Base-by-base conservation (phyloP, 1,140 invertebrate genomes). In the Phortica variegata region DNA sequence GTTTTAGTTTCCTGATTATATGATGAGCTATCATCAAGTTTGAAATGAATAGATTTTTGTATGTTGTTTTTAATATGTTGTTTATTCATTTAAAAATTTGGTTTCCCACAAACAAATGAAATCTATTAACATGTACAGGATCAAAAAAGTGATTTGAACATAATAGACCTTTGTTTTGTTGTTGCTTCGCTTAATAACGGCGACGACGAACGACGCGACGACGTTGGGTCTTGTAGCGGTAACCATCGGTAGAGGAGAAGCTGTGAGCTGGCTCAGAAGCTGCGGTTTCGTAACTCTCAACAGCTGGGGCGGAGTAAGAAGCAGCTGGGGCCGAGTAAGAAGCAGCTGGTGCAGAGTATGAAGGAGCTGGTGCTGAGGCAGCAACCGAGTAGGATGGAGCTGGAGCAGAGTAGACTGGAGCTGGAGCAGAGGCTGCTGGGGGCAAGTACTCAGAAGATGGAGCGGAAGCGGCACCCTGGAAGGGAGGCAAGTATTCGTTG, bases 401-500 rank as follows among this genome's bases (percentile, higher is more conserved):
- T 23, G 43, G 10, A 16, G 45, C 36, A 18, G 34, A 26, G 23
- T 39, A 40, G 21, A 29, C 19, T 26, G 38, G 38, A 17, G 38
- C 44, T 9, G 55, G 60, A 32, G 58, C 45, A 16, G 49, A 53
- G 12, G 56, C 49, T 8, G 52, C 60, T 44, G 68, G 68, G 43
- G 69, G 57, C 49, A 70, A 47, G 43, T 73, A 73, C 31, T 70
- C 70, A 29, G 21, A 45, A 52, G 50, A 41, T 32, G 69, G 54
- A 6, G 55, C 60, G 29, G 65, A 61, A 31, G 61, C 65, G 15
- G 60, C 61, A n/a, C 23, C 53, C 31, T 62, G 59, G 16, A 61
- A 17, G 17, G 66, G 66, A 31, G 66, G 66, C 54, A 70, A 52
- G 39, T 70, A 70, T 5, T 70, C 66, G 61, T 56, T 70, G 59